A percentile compares a stretch with the other conserved stretches of the same genome.
These are phyloP conservation scores for Apteryx mantelli DNA, from an alignment of 2,113 vertebrate species.

Conservation along the genomic window DNA sequence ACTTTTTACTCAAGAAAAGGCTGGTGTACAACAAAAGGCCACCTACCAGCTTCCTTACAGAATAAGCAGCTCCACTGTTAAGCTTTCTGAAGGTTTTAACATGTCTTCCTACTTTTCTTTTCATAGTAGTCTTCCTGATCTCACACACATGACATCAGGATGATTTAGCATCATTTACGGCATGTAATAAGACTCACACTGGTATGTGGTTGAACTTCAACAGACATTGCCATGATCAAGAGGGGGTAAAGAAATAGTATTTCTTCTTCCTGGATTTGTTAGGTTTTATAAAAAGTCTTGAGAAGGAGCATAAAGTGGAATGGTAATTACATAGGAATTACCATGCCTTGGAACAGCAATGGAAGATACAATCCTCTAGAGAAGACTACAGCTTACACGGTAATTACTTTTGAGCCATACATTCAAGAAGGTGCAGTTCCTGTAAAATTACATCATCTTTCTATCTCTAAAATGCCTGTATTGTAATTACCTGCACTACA, in stretches of 20 bases:
- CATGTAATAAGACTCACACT: neutral
- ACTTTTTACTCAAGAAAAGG: neutral
- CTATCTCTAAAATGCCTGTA: neutral
- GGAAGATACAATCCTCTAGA: neutral
- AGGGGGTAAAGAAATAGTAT: neutral
- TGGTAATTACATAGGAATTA: fast-evolving
- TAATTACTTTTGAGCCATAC: neutral
- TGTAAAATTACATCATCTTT: neutral
- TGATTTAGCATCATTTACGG: neutral
- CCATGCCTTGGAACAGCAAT: neutral
- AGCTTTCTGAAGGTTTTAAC: neutral
- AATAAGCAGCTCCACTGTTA: neutral
- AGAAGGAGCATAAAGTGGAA: fast-evolving
- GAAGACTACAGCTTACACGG: neutral
- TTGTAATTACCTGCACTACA: neutral
- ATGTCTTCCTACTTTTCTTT: neutral
- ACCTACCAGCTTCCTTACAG: neutral
- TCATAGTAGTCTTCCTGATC: neutral
- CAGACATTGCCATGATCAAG: neutral
- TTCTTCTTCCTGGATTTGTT: neutral
- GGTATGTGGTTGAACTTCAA: neutral
- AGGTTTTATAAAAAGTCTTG: neutral
- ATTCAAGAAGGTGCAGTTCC: neutral
- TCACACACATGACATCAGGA: fast-evolving
- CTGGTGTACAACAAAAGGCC: neutral